phyloP scores from a whole-genome alignment of 2,888 invertebrate genomes.

The Diaphora mendica region DNA sequence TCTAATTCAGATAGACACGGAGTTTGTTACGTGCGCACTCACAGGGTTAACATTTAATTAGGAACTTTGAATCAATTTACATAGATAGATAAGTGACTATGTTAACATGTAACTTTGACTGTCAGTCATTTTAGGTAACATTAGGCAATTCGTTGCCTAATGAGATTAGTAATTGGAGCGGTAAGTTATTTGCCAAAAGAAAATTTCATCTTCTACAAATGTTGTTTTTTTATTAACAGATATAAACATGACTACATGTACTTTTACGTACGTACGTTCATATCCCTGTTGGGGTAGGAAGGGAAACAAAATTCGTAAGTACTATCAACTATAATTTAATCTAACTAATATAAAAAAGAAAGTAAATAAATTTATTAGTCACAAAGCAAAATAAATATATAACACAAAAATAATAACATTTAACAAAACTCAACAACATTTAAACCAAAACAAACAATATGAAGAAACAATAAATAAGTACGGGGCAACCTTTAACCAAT shows the following conservation, averaged over 20 bases:
- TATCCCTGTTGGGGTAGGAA: too few relatives aligned
- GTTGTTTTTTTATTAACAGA: background rate
- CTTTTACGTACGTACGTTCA: too few relatives aligned
- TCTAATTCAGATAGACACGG: slow-evolving; percentile 77
- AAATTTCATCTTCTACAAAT: background rate
- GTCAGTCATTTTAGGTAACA: background rate
- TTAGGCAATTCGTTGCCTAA: slow-evolving; percentile 2
- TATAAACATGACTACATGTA: background rate
- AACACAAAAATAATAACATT: too few relatives aligned
- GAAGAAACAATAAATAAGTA: too few relatives aligned
- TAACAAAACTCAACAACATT: too few relatives aligned
- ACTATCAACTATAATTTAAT: too few relatives aligned
- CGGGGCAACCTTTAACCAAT: too few relatives aligned
- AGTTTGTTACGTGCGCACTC: slow-evolving; percentile 45
- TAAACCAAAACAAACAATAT: too few relatives aligned
- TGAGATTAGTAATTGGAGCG: background rate
- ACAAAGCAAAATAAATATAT: too few relatives aligned
- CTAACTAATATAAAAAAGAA: too few relatives aligned
- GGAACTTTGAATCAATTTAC: slow-evolving; percentile 46
- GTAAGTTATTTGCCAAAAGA: background rate
- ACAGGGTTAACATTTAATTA: slow-evolving; percentile 54
- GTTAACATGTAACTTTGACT: background rate
- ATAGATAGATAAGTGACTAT: slow-evolving; percentile 14
- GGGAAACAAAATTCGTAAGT: too few relatives aligned
- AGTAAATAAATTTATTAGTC: too few relatives aligned